Evolutionary conservation across 2,888 invertebrate species (phyloP), one percentile per base, ranked within the genome.

Genomic region (Epiblema foenella): DNA sequence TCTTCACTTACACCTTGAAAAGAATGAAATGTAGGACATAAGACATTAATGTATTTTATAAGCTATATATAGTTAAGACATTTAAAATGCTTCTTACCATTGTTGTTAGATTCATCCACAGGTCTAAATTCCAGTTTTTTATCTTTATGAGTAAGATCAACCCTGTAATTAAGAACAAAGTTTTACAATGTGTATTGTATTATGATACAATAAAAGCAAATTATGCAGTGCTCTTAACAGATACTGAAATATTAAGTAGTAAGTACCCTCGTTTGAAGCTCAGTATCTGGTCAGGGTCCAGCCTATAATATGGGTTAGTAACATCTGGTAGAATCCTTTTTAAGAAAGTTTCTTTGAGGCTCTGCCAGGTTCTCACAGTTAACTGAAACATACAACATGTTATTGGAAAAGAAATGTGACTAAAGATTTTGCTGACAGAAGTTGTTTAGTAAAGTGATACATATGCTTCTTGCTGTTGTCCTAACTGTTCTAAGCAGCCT

Each of bases 341-440:
- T 39, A 93, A 72, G 76, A 93, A 93, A 58, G 91, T 90, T 76
- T 94, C 93, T 73, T 93, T 94, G 11, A 93, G 78, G 80, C 93
- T 93, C 77, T 94, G 94, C 94, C 94, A 94, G n/a, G 93, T 89
- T 69, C 93, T 84, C 10, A 69, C 81, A 52, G 89, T 89, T 8
- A 78, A 68, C 94, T 93, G 76, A 52, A 87, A 83, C 17, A 57
- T 20, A 49, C 2, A 29, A 11, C 42, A 56, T 18, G 11, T 4
- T 17, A 42, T 54, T 51, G 4, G 1, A 29, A n/a, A 58, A 20
- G 11, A 54, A 11, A 49, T 60, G 0, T 5, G 33, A 8, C 8
- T 8, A 33, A 33, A 33, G 1, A 33, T 33, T 5, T 33, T 33
- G 33, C 33, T 8, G 9, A 8, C 33, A 33, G 5, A 33, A 33